Evolutionary conservation across 2,113 vertebrate genomes (phyloP).

Genomic region (Stigmatopora nigra): DNA sequence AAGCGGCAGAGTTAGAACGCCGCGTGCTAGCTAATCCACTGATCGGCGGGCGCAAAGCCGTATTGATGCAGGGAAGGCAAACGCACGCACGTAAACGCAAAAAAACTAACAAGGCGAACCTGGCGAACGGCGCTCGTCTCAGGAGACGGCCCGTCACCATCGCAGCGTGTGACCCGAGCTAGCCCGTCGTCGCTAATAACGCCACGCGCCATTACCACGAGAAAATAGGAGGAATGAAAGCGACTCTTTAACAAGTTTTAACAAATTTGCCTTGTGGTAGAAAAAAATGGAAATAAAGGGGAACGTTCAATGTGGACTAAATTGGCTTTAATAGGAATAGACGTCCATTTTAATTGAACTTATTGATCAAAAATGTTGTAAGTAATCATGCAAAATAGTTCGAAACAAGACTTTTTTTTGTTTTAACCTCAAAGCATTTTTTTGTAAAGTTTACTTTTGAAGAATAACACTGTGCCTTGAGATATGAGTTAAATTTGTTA

Average conservation of each 20-base stretch:
- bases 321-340: not conserved
- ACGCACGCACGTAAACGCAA: not conserved
- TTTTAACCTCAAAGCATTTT: too few relatives aligned
- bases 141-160: conserved; percentile 47
- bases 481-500: too few relatives aligned
- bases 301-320: not conserved
- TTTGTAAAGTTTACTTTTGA: too few relatives aligned
- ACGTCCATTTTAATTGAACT: too few relatives aligned
- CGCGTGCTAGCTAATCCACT: conserved; percentile 52
- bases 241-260: not conserved
- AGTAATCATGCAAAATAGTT: not conserved
- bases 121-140: conserved; percentile 49
- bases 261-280: conserved; percentile 6
- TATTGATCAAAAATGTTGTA: too few relatives aligned
- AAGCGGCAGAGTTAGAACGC: conserved; percentile 28
- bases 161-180: conserved; percentile 39
- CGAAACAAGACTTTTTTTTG: not conserved
- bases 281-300: conserved; percentile 29
- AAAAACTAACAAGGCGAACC: conserved; percentile 35
- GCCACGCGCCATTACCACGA: conserved; percentile 42
- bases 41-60: conserved; percentile 51
- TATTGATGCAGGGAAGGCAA: conserved; percentile 49
- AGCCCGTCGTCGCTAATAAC: conserved; percentile 39
- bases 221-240: conserved; percentile 16
- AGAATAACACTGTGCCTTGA: too few relatives aligned